Evolutionary conservation across 2,888 invertebrate species (phyloP).

Genomic region (Acanthosepion pharaonis): DNA sequence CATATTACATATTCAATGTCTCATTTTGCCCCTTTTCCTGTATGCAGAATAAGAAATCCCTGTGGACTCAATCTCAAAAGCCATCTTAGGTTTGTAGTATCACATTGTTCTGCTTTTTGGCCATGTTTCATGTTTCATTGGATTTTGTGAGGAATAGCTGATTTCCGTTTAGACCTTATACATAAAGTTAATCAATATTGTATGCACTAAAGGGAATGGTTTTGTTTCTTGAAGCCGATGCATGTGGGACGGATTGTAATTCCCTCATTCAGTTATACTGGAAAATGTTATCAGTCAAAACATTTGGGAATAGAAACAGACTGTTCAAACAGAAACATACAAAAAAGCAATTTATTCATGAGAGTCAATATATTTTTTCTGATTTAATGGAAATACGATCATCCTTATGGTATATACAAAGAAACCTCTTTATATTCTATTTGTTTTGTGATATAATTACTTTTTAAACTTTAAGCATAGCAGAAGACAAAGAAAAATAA

Average conservation of each 20-base stretch:
- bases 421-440: not conserved
- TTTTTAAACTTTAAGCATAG: not conserved
- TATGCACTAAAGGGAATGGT: not conserved
- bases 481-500: too few relatives aligned
- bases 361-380: not conserved
- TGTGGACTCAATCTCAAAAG: too few relatives aligned
- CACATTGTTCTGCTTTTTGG: too few relatives aligned
- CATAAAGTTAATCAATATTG: not conserved
- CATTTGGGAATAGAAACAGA: not conserved
- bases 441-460: not conserved
- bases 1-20: too few relatives aligned
- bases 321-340: not conserved
- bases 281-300: not conserved
- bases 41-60: too few relatives aligned
- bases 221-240: not conserved
- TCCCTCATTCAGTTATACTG: not conserved
- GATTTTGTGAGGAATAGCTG: not conserved
- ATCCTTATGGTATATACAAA: not conserved
- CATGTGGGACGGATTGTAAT: not conserved
- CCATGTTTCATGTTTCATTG: not conserved
- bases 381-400: not conserved
- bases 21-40: too few relatives aligned
- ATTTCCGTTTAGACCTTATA: not conserved
- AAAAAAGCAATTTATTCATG: not conserved
- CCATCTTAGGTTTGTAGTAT: too few relatives aligned